Percentiles rank a stretch among this genome's conserved stretches.
phyloP scores from a whole-genome alignment of 2,888 invertebrate species.

The Scaptodrosophila latifasciaeformis region DNA sequence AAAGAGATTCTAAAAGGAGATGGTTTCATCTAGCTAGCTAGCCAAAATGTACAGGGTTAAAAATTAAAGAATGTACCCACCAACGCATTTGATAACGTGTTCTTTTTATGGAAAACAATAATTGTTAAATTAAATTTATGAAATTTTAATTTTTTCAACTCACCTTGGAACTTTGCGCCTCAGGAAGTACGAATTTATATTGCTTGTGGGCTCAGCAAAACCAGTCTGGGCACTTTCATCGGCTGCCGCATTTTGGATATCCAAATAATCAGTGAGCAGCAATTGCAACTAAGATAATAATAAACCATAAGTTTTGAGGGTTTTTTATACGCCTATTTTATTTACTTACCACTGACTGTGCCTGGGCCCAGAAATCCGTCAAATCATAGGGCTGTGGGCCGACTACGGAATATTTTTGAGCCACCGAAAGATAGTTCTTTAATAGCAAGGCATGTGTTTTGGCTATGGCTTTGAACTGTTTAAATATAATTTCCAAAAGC shows the following conservation, averaged over 20 bases:
- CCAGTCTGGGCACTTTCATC: constrained; percentile 78
- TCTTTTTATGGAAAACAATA: no score
- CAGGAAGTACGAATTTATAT: constrained; percentile 76
- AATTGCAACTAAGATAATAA: constrained; percentile 81
- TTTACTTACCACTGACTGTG: constrained; percentile 87
- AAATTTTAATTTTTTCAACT: no score
- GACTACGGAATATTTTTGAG: constrained; percentile 77
- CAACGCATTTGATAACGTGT: constrained; percentile 24
- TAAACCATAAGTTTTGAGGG: not conserved
- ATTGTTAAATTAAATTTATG: no score
- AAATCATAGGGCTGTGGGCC: constrained; percentile 78
- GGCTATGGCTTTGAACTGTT: constrained; percentile 88
- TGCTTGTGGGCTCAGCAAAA: constrained; percentile 73
- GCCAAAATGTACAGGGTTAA: not conserved
- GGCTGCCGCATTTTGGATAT: constrained; percentile 84
- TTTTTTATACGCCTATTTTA: not conserved
- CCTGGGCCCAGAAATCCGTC: constrained; percentile 91
- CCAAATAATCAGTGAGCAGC: constrained; percentile 89
- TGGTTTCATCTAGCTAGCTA: not conserved
- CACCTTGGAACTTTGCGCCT: constrained; percentile 73
- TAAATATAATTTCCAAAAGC: constrained; percentile 84
- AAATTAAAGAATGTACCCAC: constrained; percentile 23
- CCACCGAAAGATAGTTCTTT: constrained; percentile 79
- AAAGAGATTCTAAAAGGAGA: not conserved
- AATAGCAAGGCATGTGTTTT: constrained; percentile 84